phyloP scores from a whole-genome alignment of 2,797 vertebrate genomes.

The Picus viridis region DNA sequence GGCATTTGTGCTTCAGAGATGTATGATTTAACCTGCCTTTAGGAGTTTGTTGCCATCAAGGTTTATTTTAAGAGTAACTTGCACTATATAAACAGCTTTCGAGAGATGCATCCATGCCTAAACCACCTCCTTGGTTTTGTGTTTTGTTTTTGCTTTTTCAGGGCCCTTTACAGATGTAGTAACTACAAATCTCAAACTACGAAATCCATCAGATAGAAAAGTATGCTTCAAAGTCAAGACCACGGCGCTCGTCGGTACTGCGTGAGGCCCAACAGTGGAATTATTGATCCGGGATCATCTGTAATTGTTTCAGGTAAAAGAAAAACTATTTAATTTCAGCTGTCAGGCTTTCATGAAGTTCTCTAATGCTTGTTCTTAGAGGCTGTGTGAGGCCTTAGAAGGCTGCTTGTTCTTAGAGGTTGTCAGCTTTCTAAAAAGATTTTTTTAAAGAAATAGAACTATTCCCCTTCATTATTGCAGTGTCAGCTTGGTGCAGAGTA shows the following conservation, averaged over 20 bases:
- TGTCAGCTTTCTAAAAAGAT: neutral
- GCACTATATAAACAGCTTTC: neutral
- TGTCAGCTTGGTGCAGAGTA: neutral
- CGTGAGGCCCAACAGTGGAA: constrained; percentile 96
- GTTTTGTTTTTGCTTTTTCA: constrained; percentile 39
- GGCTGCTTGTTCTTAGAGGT: neutral
- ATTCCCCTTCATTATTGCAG: neutral
- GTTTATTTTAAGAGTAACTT: neutral
- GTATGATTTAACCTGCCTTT: neutral
- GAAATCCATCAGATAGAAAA: constrained; percentile 95
- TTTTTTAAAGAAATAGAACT: neutral
- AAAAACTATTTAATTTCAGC: neutral
- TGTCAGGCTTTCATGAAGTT: neutral
- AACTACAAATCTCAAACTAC: constrained; percentile 96
- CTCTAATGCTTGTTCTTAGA: neutral
- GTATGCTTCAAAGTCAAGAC: constrained; percentile 99
- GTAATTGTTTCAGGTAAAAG: constrained; percentile 92
- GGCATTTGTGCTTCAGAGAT: neutral
- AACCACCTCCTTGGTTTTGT: neutral
- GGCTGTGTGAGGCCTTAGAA: neutral
- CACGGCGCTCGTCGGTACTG: constrained; percentile 96
- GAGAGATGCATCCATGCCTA: neutral
- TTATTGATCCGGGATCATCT: constrained; percentile 89
- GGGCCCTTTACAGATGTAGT: constrained; percentile 99
- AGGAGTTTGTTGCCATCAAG: neutral